Evolutionary conservation across 2,113 vertebrate species (phyloP).

Genomic region (Spermophilus dauricus): DNA sequence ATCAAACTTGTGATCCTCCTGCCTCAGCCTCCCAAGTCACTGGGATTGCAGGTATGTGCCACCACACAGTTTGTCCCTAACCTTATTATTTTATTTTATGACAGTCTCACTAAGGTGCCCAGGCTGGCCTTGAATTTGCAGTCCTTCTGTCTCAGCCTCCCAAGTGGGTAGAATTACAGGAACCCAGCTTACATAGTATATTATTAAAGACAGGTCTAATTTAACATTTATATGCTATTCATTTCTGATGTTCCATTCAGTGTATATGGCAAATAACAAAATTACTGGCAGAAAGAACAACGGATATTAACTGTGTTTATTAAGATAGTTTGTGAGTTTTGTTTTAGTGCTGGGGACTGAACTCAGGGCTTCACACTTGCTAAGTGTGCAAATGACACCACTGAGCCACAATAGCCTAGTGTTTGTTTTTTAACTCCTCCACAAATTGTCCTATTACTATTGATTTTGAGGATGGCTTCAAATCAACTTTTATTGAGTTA

Average conservation of each 20-base stretch:
- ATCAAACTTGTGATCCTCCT: no score
- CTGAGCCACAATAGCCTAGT: neutral
- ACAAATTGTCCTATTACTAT: neutral
- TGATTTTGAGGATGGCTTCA: neutral
- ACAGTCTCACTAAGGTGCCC: no score
- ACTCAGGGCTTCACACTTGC: neutral
- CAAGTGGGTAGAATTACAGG: neutral
- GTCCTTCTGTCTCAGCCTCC: neutral
- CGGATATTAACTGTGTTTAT: neutral
- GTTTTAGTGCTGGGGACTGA: neutral
- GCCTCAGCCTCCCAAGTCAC: no score
- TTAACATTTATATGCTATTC: neutral
- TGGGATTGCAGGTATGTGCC: no score
- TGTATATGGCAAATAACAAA: conserved; percentile 4
- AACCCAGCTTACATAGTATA: neutral
- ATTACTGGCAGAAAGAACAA: neutral
- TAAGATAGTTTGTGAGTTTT: neutral
- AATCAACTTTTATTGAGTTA: neutral
- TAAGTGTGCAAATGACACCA: neutral
- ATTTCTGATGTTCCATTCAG: neutral
- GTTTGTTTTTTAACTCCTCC: neutral
- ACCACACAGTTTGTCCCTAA: no score
- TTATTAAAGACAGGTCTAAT: conserved; percentile 25
- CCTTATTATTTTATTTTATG: no score
- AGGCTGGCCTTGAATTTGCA: neutral